Conservation (phyloP, 2,888 invertebrate species). For the Perizoma flavofasciatum region DNA sequence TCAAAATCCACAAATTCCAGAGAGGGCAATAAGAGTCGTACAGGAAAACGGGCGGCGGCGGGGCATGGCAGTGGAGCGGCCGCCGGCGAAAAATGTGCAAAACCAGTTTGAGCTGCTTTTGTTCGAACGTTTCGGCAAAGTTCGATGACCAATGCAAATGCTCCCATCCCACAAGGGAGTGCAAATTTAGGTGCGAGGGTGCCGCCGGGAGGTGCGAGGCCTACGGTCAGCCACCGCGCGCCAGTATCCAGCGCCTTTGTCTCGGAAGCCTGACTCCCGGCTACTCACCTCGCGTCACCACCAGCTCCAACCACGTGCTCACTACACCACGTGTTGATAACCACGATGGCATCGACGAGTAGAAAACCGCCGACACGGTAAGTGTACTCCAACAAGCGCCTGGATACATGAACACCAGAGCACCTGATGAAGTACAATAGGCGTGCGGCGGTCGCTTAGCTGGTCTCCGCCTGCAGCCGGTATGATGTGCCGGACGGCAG, state of each 20-base stretch:
- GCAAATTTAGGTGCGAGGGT: constrained; percentile 72
- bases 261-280: constrained; percentile 47
- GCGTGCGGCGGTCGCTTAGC: constrained; percentile 90
- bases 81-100: constrained; percentile 69
- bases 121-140: constrained; percentile 72
- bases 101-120: constrained; percentile 80
- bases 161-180: constrained; percentile 54
- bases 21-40: constrained; percentile 53
- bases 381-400: constrained; percentile 99
- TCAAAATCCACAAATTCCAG: constrained; percentile 42
- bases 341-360: constrained; percentile 49
- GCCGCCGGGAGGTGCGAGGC: constrained; percentile 57
- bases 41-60: constrained; percentile 62
- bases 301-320: constrained; percentile 53
- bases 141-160: constrained; percentile 79
- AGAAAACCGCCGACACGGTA: constrained; percentile 90
- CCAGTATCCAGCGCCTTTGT: constrained; percentile 76
- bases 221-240: constrained; percentile 68
- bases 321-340: constrained; percentile 42
- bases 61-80: constrained; percentile 44
- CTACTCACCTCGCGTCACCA: constrained; percentile 50
- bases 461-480: constrained; percentile 35
- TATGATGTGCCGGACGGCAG: constrained; percentile 76
- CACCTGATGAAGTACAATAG: constrained; percentile 99
- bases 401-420: constrained; percentile 96